These are phyloP conservation scores for Euglossa dilemma DNA, from an alignment of 1,140 invertebrate species.

Conservation along the genomic window DNA sequence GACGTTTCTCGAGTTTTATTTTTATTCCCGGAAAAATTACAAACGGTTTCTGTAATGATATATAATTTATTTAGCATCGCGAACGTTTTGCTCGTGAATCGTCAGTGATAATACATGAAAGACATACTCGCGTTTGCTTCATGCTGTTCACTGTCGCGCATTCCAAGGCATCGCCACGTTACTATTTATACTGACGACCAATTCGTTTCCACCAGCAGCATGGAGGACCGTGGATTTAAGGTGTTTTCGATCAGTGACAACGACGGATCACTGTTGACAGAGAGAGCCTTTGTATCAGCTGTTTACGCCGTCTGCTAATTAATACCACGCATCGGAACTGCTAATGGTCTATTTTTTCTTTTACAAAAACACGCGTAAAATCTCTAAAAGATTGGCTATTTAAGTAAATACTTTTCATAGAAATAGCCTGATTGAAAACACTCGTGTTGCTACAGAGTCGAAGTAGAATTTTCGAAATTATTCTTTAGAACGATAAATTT, in stretches of 20 bases:
- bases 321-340: constrained; percentile 23
- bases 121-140: background rate
- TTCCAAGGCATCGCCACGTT: constrained; percentile 39
- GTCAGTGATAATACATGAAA: background rate
- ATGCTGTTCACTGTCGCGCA: constrained; percentile 52
- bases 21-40: no score
- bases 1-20: no score
- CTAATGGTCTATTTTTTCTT: constrained; percentile 26
- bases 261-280: constrained; percentile 24
- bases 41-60: no score
- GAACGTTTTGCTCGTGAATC: background rate
- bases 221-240: constrained; percentile 65
- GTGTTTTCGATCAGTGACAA: constrained; percentile 65
- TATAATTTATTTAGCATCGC: no score
- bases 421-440: no score
- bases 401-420: background rate
- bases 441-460: no score
- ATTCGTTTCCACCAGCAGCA: constrained; percentile 67
- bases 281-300: constrained; percentile 30
- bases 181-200: constrained; percentile 73
- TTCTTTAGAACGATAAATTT: no score
- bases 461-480: no score
- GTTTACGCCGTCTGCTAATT: constrained; percentile 34
- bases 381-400: background rate
- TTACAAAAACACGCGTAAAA: constrained; percentile 14